phyloP scores from a whole-genome alignment of 2,113 vertebrate genomes.

The Stegastes partitus region DNA sequence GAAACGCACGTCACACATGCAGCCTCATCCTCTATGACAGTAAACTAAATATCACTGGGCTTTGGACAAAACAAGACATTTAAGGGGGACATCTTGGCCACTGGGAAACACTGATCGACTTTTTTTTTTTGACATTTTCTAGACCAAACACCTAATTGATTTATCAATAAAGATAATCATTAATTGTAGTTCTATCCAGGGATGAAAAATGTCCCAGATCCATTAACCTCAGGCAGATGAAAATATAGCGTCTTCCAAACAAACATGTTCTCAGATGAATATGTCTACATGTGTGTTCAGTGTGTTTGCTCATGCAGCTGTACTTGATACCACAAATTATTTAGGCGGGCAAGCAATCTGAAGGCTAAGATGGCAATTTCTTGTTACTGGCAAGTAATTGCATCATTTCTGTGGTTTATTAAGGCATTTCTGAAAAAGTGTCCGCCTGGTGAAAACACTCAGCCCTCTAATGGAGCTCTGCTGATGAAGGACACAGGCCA shows the following conservation, averaged over 20 bases:
- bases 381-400: slow-evolving; percentile 23
- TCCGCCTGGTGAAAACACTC: slow-evolving; percentile 15
- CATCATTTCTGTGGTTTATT: slow-evolving; percentile 33
- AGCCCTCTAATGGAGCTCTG: slow-evolving; percentile 23
- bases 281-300: not conserved
- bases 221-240: not conserved
- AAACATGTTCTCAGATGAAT: slow-evolving; percentile 8
- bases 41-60: too few relatives aligned
- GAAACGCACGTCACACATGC: not conserved
- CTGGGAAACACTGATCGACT: too few relatives aligned
- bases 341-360: not conserved
- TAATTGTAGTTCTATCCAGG: not conserved
- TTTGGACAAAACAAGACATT: too few relatives aligned
- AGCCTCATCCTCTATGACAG: too few relatives aligned
- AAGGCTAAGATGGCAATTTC: too few relatives aligned
- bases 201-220: not conserved
- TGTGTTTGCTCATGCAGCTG: slow-evolving; percentile 26
- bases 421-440: slow-evolving; percentile 43
- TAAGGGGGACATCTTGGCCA: too few relatives aligned
- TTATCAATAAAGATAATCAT: not conserved
- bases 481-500: slow-evolving; percentile 2
- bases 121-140: too few relatives aligned
- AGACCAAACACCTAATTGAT: too few relatives aligned
- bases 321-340: slow-evolving; percentile 11
- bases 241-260: not conserved